Conservation (phyloP, 2,113 vertebrate species). For the Dascyllus trimaculatus region DNA sequence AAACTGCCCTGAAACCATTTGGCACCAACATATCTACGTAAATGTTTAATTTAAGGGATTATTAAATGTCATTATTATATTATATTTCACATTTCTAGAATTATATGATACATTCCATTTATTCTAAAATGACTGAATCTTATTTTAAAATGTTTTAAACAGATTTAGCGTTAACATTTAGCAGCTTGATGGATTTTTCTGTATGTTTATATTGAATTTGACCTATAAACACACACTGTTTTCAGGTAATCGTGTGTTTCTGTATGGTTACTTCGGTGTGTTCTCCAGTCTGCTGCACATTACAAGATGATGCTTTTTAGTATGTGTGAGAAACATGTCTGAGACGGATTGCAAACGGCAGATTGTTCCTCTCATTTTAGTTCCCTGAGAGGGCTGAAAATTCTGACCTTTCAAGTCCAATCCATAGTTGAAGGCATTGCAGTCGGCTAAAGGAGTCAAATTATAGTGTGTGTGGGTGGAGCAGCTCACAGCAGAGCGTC, state of each 20-base stretch:
- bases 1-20: too few relatives aligned
- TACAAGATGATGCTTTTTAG: background rate
- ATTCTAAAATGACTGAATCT: too few relatives aligned
- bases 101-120: too few relatives aligned
- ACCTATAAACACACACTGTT: background rate
- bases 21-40: too few relatives aligned
- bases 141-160: too few relatives aligned
- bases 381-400: conserved; percentile 3
- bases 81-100: too few relatives aligned
- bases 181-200: too few relatives aligned
- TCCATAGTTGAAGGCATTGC: conserved; percentile 11
- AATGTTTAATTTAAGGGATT: too few relatives aligned
- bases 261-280: background rate
- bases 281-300: background rate
- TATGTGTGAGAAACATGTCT: conserved; percentile 14
- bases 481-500: background rate
- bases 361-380: conserved; percentile 6
- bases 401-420: conserved; percentile 29
- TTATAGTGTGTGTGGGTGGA: conserved; percentile 20
- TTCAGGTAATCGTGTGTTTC: background rate
- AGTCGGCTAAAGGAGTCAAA: conserved; percentile 24
- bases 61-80: too few relatives aligned
- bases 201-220: background rate
- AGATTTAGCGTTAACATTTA: too few relatives aligned
- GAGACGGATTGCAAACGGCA: background rate